Conservation (phyloP, 2,797 vertebrate species). For the Coracias cyanogaster region DNA sequence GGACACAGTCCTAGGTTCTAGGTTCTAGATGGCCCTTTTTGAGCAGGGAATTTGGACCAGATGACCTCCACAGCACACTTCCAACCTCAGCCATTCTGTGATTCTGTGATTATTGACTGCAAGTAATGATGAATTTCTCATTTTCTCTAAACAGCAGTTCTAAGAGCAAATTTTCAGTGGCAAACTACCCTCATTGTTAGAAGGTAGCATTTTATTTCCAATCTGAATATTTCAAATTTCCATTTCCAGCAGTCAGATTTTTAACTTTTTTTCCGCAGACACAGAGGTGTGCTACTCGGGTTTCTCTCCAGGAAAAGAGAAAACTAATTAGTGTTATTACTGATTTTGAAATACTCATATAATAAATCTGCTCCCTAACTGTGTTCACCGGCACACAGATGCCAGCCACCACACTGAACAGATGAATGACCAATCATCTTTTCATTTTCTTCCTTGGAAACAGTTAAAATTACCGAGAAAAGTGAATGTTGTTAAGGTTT, state of each 20-base stretch:
- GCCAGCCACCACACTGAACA: slow-evolving; percentile 20
- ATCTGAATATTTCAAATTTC: neutral
- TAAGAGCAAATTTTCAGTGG: neutral
- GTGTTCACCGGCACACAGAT: slow-evolving; percentile 9
- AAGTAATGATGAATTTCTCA: neutral
- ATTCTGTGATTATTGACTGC: neutral
- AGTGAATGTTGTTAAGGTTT: neutral
- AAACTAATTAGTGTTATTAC: slow-evolving; percentile 47
- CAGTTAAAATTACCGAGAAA: slow-evolving; percentile 1
- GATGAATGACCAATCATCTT: slow-evolving; percentile 49
- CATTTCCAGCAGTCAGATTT: neutral
- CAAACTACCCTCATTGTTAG: neutral
- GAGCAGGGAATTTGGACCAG: neutral
- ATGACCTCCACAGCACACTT: neutral
- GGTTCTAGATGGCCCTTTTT: neutral
- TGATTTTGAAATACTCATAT: slow-evolving; percentile 28
- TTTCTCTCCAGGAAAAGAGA: slow-evolving; percentile 29
- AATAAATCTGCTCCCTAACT: slow-evolving; percentile 31
- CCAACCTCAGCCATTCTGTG: neutral
- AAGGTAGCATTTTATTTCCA: neutral
- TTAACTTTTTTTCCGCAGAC: neutral
- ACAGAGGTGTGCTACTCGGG: neutral
- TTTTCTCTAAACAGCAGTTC: neutral
- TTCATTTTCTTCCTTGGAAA: slow-evolving; percentile 49
- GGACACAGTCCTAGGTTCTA: neutral